phyloP scores from a whole-genome alignment of 2,797 vertebrate species.

The Zenarchopterus dispar region DNA sequence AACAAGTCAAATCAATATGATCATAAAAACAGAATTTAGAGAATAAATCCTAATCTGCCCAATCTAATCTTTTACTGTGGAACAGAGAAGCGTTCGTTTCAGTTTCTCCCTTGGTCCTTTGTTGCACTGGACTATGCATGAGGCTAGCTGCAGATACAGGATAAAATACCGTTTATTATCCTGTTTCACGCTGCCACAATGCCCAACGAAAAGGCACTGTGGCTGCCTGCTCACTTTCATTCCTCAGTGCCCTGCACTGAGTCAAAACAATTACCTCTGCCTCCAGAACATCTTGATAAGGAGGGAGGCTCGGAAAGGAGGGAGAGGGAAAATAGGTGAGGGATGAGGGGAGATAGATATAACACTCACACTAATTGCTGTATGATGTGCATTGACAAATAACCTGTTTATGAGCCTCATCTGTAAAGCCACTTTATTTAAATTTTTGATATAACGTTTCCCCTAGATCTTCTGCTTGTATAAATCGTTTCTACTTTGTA shows the following conservation, averaged over 20 bases:
- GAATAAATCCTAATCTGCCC: conserved; percentile 7
- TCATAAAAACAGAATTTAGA: conserved; percentile 10
- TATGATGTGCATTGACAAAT: conserved; percentile 12
- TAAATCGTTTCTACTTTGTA: no score
- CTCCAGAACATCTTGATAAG: conserved; percentile 92
- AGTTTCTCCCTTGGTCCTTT: conserved; percentile 17
- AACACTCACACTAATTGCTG: background rate
- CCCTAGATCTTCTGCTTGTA: no score
- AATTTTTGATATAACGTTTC: background rate
- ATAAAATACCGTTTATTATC: conserved; percentile 95
- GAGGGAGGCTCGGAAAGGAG: conserved; percentile 38
- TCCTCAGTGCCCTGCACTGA: conserved; percentile 83
- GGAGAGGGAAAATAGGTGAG: conserved; percentile 42
- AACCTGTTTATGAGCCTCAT: conserved; percentile 6
- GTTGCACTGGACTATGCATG: conserved; percentile 39
- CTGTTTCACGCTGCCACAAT: conserved; percentile 92
- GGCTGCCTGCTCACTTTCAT: conserved; percentile 78
- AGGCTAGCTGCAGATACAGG: conserved; percentile 79
- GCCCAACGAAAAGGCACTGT: conserved; percentile 69
- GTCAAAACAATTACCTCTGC: conserved; percentile 91
- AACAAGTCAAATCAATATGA: conserved; percentile 11
- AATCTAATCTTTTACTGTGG: conserved; percentile 13
- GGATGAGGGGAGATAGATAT: conserved; percentile 3
- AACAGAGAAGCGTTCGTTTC: conserved; percentile 24
- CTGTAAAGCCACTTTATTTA: background rate